Conservation (phyloP, 1,140 invertebrate genomes). For the Bombus superbus region DNA sequence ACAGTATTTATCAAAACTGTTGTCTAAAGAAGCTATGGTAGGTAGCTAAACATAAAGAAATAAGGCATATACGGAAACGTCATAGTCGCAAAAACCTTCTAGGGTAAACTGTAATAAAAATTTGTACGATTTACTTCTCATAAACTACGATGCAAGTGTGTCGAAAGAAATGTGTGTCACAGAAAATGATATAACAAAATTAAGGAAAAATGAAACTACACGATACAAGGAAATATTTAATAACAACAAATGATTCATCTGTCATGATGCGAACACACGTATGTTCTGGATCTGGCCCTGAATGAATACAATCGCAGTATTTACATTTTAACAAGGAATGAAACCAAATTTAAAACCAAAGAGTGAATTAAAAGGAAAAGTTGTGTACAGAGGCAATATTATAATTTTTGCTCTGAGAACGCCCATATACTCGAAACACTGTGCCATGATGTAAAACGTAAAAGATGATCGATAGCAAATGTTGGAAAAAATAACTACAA, state of each 20-base stretch:
- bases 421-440: background rate
- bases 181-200: background rate
- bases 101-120: background rate
- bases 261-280: background rate
- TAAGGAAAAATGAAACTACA: background rate
- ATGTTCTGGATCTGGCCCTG: background rate
- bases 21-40: background rate
- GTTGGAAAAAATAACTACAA: constrained; percentile 34
- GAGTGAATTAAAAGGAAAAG: background rate
- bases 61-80: background rate
- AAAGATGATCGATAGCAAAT: constrained; percentile 44
- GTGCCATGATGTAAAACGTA: constrained; percentile 16
- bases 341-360: too few species aligned
- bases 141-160: background rate
- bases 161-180: background rate
- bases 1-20: background rate
- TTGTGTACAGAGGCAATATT: background rate
- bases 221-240: background rate
- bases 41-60: background rate
- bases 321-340: background rate
- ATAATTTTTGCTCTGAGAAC: background rate
- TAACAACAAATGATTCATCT: too few species aligned
- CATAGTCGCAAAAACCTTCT: background rate
- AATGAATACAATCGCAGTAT: background rate
- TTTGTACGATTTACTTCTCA: background rate